A percentile compares a stretch with the other conserved stretches of the same genome.
Evolutionary conservation across 2,888 invertebrate genomes (phyloP).

Genomic region (Enchytraeus crypticus): DNA sequence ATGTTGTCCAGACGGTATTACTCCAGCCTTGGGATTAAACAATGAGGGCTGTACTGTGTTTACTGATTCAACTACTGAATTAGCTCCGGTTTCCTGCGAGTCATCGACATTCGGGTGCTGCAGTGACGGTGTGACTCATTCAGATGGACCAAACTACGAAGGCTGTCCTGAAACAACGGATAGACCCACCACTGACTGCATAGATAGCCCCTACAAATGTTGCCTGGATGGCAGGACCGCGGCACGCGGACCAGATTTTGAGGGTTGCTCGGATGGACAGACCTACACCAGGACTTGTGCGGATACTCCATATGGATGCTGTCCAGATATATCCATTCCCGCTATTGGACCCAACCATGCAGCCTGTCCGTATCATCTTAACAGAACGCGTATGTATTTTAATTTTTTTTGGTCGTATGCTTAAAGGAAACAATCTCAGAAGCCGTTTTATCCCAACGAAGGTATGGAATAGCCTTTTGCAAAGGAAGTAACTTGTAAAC

Average conservation of each 20-base stretch:
- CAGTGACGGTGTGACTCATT: conserved; percentile 63
- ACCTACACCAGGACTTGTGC: conserved; percentile 7
- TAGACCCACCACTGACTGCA: conserved; percentile 36
- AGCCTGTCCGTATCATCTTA: conserved; percentile 61
- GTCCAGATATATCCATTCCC: conserved; percentile 69
- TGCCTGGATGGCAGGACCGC: conserved; percentile 77
- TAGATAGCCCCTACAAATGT: conserved; percentile 53
- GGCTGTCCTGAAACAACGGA: conserved; percentile 53
- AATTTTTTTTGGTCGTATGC: too few relatives aligned
- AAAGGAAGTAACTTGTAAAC: too few relatives aligned
- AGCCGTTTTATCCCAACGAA: too few relatives aligned
- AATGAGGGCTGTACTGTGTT: conserved; percentile 64
- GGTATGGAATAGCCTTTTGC: too few relatives aligned
- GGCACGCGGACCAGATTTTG: conserved; percentile 62
- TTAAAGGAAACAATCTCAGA: too few relatives aligned
- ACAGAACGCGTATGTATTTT: conserved; percentile 52
- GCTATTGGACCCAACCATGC: conserved; percentile 64
- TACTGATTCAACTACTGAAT: not conserved
- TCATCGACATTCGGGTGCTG: conserved; percentile 52
- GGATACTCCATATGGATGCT: conserved; percentile 54
- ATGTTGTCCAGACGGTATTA: conserved; percentile 80
- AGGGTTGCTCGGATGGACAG: conserved; percentile 58
- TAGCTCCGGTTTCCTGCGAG: too few relatives aligned
- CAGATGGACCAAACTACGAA: conserved; percentile 60
- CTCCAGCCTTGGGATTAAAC: conserved; percentile 61